Conservation (phyloP, 2,113 vertebrate genomes). For the Pedionomus torquatus region DNA sequence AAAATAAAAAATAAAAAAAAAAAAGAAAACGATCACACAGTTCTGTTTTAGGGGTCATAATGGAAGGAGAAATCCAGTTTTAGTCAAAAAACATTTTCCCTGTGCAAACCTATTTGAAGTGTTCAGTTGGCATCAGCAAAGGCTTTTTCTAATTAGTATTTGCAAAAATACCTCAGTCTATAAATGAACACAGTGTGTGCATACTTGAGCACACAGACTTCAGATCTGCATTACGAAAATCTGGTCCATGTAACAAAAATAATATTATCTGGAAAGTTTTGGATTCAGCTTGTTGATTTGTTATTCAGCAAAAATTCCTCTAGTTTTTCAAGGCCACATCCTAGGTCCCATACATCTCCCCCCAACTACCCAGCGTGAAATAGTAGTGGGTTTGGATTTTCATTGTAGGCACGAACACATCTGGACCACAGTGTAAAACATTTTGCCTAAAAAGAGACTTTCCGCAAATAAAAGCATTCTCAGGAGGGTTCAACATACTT, state of each 20-base stretch:
- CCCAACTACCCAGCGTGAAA: background rate
- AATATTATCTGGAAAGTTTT: background rate
- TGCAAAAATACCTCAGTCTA: background rate
- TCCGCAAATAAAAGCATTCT: background rate
- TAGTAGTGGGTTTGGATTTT: background rate
- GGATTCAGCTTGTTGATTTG: background rate
- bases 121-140: background rate
- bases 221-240: background rate
- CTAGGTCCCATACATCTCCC: rapidly evolving
- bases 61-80: background rate
- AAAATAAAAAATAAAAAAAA: background rate
- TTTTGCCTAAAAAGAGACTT: background rate
- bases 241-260: background rate
- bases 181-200: background rate
- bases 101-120: background rate
- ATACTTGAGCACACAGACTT: background rate
- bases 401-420: rapidly evolving
- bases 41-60: background rate
- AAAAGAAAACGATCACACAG: background rate
- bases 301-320: background rate
- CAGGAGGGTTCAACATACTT: background rate
- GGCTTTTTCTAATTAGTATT: background rate
- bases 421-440: background rate
- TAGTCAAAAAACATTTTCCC: background rate
- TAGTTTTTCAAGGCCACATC: background rate